These are phyloP conservation scores for Mesitornis unicolor DNA, from an alignment of 2,113 vertebrate genomes.

Conservation along the genomic window DNA sequence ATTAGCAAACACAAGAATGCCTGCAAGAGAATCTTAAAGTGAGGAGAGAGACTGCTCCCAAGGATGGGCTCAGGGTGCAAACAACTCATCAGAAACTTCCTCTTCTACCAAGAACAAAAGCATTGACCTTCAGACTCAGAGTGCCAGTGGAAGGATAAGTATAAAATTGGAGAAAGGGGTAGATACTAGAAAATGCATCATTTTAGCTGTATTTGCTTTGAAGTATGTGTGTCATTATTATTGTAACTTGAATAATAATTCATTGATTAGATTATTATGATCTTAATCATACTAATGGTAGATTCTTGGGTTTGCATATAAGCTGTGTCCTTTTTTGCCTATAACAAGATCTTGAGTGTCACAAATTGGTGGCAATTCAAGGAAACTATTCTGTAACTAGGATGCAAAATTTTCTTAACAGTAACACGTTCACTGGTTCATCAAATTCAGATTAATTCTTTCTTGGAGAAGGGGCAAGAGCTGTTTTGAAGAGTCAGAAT, in stretches of 20 bases:
- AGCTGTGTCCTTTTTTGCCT: background rate
- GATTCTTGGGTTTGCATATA: background rate
- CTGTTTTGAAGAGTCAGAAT: background rate
- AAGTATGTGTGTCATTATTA: background rate
- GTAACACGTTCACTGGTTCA: background rate
- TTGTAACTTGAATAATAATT: background rate
- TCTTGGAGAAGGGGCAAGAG: background rate
- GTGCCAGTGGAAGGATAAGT: background rate
- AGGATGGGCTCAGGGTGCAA: background rate
- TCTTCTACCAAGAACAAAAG: accelerated
- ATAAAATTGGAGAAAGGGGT: background rate
- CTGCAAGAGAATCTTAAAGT: background rate
- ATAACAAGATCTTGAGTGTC: background rate
- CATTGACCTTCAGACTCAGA: background rate
- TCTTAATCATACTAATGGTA: background rate
- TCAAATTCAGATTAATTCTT: background rate
- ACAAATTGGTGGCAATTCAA: background rate
- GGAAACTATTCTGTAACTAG: background rate
- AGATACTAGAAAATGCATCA: background rate
- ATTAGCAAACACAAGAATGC: background rate
- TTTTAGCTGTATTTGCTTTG: background rate
- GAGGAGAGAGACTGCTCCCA: background rate
- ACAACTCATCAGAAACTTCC: background rate
- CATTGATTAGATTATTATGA: background rate
- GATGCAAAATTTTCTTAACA: background rate